Evolutionary conservation across 1,140 invertebrate genomes (phyloP).

Genomic region (Trachymyrmex cornetzi): DNA sequence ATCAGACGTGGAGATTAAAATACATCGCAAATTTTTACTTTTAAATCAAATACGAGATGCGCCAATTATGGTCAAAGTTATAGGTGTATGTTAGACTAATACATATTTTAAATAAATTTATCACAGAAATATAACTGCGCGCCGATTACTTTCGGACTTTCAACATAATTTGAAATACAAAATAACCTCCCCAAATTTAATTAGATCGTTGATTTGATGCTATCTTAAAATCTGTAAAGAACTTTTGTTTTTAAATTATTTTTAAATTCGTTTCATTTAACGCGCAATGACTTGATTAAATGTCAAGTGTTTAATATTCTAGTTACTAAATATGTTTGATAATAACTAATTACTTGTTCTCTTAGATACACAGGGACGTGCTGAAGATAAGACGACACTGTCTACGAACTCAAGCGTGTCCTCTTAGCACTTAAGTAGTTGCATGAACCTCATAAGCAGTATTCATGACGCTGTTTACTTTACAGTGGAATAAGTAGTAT

Average conservation of each 20-base stretch:
- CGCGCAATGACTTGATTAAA: background rate
- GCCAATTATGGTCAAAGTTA: no score
- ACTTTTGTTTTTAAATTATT: background rate
- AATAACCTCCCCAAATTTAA: no score
- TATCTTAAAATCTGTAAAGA: no score
- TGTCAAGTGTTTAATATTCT: conserved; percentile 11
- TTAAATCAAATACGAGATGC: background rate
- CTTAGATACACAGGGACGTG: background rate
- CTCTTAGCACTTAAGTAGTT: conserved; percentile 55
- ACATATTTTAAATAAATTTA: no score
- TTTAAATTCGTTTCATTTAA: background rate
- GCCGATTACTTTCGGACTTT: no score
- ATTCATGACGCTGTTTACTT: conserved; percentile 57
- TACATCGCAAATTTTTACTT: conserved; percentile 1
- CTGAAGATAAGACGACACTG: conserved; percentile 39
- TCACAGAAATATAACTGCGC: no score
- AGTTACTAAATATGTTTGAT: conserved; percentile 24
- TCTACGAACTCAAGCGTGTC: conserved; percentile 47
- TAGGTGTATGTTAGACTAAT: no score
- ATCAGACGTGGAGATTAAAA: background rate
- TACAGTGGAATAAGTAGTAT: conserved; percentile 35
- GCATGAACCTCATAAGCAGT: conserved; percentile 46
- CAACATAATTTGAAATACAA: no score
- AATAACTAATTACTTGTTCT: conserved; percentile 41
- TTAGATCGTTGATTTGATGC: no score